phyloP scores from a whole-genome alignment of 2,797 vertebrate species.

The Rhabdophis nuchalis region DNA sequence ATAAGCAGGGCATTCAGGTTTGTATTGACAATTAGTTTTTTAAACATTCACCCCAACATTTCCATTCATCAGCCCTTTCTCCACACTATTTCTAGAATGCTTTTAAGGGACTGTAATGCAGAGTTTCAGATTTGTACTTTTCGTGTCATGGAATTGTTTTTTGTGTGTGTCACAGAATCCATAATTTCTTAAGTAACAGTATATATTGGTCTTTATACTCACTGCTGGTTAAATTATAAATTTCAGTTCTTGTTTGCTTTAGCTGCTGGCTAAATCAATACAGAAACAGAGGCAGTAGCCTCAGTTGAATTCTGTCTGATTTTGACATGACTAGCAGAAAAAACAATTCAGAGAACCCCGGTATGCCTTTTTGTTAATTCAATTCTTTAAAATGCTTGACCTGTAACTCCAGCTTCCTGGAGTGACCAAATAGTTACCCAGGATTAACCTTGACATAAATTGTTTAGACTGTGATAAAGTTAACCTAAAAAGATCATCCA shows the following conservation, averaged over 20 bases:
- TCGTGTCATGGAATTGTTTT: background rate
- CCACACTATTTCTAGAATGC: background rate
- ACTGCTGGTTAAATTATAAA: constrained; percentile 60
- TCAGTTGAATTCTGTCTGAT: constrained; percentile 58
- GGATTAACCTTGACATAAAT: constrained; percentile 34
- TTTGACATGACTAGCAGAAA: constrained; percentile 66
- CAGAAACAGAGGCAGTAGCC: constrained; percentile 62
- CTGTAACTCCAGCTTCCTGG: constrained; percentile 23
- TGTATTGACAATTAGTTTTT: background rate
- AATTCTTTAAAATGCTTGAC: constrained; percentile 32
- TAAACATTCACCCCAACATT: background rate
- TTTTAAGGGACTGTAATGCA: background rate
- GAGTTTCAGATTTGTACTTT: constrained; percentile 1
- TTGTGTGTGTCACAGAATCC: background rate
- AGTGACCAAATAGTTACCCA: constrained; percentile 13
- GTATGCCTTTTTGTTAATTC: constrained; percentile 30
- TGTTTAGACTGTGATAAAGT: constrained; percentile 11
- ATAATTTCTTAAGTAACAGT: constrained; percentile 14
- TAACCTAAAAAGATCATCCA: background rate
- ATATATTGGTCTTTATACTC: constrained; percentile 16
- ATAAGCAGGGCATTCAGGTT: background rate
- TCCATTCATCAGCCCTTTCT: background rate
- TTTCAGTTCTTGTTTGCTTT: constrained; percentile 53
- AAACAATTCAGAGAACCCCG: constrained; percentile 57
- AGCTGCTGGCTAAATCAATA: constrained; percentile 71